Conservation (phyloP, 2,888 invertebrate species). For the Callyntrura sp. region DNA sequence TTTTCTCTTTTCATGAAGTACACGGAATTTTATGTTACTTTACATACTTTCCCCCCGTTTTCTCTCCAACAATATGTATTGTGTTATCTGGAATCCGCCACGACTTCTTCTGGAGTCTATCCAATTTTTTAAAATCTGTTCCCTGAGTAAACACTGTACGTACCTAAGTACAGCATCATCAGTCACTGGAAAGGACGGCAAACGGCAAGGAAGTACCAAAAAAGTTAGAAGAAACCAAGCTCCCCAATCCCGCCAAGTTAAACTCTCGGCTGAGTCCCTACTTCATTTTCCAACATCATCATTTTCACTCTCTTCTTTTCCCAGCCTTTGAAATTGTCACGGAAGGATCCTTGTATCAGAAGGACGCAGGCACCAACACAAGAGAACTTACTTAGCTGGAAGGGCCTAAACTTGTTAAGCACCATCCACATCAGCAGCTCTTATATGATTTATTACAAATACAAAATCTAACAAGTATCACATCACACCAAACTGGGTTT, state of each 20-base stretch:
- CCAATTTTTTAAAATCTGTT: slow-evolving; percentile 5
- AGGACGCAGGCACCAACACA: not conserved
- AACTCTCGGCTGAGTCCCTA: not conserved
- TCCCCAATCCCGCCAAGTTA: not conserved
- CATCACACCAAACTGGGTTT: not conserved
- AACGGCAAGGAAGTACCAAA: not conserved
- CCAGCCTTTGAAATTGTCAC: not conserved
- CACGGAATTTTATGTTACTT: not conserved
- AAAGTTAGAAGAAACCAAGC: not conserved
- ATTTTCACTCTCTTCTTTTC: not conserved
- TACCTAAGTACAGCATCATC: not conserved
- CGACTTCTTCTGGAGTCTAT: slow-evolving; percentile 1
- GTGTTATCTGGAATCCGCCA: not conserved
- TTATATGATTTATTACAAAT: no score
- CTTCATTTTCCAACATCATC: not conserved
- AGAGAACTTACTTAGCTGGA: not conserved
- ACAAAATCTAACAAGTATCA: not conserved
- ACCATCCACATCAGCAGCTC: not conserved
- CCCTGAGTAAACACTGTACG: not conserved
- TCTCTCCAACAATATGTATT: not conserved
- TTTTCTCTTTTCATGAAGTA: not conserved
- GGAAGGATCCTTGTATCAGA: not conserved
- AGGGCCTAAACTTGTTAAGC: not conserved
- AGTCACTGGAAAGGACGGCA: not conserved
- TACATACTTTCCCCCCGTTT: not conserved